Evolutionary conservation across 2,797 vertebrate species (phyloP), one percentile per base, ranked within the genome.

Genomic region (Falco novaeseelandiae): DNA sequence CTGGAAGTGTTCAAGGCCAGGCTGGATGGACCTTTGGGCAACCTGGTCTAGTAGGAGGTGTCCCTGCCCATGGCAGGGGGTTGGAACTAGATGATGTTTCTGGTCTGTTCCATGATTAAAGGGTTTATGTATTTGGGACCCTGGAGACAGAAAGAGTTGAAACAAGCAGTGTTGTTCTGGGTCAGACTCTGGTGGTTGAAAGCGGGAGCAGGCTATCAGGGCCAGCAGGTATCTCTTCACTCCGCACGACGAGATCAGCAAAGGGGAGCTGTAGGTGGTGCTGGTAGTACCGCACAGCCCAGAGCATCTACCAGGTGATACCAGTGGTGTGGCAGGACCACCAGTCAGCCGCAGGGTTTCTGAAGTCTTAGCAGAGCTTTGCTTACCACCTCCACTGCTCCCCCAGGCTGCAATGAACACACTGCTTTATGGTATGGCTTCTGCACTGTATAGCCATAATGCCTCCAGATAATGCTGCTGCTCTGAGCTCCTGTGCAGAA

Each of bases 401-500:
- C 59, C 59, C 38, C 18, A 38, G 3, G 55, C 9, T 18, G 18
- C 54, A 46, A 2, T 1, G 48, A 66, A 7, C 10, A 12, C 7
- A 0, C 1, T 30, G 69, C 49, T 69, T 30, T 48, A 7, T 15
- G 18, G 38, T 25, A 8, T 2, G 14, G 27, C 49, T 62, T 34
- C 4, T 3, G 11, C 19, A 5, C 26, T 9, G 7, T 8, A 7
- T 0, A 27, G 29, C 44, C 22, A 4, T 4, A 12, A 27, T 0
- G 7, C 11, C 54, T 59, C 30, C 32, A 73, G 84, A 6, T 57
- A 69, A 4, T 0, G n/a, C 0, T 34, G 62, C 77, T 78, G 49
- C 73, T 55, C 61, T 19, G 17, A 78, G 77, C 42, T 69, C 11
- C 72, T 15, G 29, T 1, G 2, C 12, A 48, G 16, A 21, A 49